Evolutionary conservation across 2,113 vertebrate genomes (phyloP).

Genomic region (Hippocampus mohnikei): DNA sequence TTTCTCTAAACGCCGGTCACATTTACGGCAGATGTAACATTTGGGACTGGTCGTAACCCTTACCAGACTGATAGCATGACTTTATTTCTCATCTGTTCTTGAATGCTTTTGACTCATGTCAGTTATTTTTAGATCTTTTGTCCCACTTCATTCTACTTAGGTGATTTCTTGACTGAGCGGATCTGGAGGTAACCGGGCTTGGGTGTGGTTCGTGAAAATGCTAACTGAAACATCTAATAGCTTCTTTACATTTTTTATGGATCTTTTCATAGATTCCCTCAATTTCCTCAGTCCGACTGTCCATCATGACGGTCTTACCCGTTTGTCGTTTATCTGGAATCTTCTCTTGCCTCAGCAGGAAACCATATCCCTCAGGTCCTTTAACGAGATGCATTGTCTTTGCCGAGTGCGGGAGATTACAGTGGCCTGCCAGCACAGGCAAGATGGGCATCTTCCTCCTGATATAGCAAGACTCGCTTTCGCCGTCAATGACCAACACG

Average conservation of each 20-base stretch:
- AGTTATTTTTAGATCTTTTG: neutral
- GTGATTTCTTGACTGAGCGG: neutral
- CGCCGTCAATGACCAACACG: slow-evolving; percentile 79
- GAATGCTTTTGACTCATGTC: too few species aligned
- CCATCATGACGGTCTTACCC: slow-evolving; percentile 65
- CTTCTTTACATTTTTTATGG: too few species aligned
- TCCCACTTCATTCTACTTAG: neutral
- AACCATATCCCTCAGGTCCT: slow-evolving; percentile 82
- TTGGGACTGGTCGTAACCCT: too few species aligned
- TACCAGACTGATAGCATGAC: too few species aligned
- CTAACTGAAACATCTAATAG: too few species aligned
- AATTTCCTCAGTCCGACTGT: neutral
- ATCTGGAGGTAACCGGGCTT: neutral
- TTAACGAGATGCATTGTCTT: slow-evolving; percentile 79
- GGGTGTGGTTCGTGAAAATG: too few species aligned
- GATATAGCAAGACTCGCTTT: slow-evolving; percentile 75
- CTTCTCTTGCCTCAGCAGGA: slow-evolving; percentile 85
- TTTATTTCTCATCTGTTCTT: too few species aligned
- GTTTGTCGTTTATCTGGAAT: slow-evolving; percentile 33
- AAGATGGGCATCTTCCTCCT: slow-evolving; percentile 73
- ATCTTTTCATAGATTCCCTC: neutral
- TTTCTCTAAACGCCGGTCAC: too few species aligned
- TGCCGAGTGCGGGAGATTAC: slow-evolving; percentile 74
- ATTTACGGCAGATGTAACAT: too few species aligned
- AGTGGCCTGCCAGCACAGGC: slow-evolving; percentile 74